These are phyloP conservation scores for Apistogramma diplotaenia DNA, from an alignment of 2,113 vertebrate genomes.

Conservation along the genomic window DNA sequence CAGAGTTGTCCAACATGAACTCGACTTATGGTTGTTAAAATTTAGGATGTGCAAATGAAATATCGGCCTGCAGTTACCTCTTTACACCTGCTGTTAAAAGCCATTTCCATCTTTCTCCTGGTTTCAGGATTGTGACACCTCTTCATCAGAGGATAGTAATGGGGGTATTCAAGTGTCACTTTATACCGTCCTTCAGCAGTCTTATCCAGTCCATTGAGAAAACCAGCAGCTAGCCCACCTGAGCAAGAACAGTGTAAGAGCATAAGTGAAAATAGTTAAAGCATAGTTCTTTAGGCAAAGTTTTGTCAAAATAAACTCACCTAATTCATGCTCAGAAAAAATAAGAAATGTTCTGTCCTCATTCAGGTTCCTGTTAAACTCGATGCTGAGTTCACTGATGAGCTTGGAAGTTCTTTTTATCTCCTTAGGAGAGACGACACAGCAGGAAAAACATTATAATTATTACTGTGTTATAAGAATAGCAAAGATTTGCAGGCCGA, in stretches of 20 bases:
- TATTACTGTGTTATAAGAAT: neutral
- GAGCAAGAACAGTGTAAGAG: neutral
- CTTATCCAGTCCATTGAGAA: slow-evolving; percentile 84
- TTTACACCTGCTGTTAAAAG: slow-evolving; percentile 92
- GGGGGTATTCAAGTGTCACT: slow-evolving; percentile 91
- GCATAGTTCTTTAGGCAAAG: neutral
- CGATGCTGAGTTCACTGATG: slow-evolving; percentile 89
- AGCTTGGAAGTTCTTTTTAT: slow-evolving; percentile 87
- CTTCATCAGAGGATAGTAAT: slow-evolving; percentile 94
- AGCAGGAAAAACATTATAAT: neutral
- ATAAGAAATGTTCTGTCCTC: slow-evolving; percentile 86
- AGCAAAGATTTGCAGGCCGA: neutral
- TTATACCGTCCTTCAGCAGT: slow-evolving; percentile 78
- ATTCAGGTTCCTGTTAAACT: slow-evolving; percentile 93
- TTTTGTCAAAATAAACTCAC: slow-evolving; percentile 65
- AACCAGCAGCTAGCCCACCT: slow-evolving; percentile 89
- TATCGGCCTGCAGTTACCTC: slow-evolving; percentile 75
- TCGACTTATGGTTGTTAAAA: neutral
- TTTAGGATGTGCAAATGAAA: neutral
- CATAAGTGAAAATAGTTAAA: neutral
- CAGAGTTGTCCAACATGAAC: neutral
- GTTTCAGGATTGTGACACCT: slow-evolving; percentile 90
- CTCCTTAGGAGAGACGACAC: slow-evolving; percentile 75
- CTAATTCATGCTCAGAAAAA: slow-evolving; percentile 86
- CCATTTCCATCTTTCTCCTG: slow-evolving; percentile 88